Percentiles rank a stretch among this genome's conserved stretches.
These are phyloP conservation scores for Brachionus paranguensis DNA, from an alignment of 1,140 invertebrate species.

Conservation along the genomic window DNA sequence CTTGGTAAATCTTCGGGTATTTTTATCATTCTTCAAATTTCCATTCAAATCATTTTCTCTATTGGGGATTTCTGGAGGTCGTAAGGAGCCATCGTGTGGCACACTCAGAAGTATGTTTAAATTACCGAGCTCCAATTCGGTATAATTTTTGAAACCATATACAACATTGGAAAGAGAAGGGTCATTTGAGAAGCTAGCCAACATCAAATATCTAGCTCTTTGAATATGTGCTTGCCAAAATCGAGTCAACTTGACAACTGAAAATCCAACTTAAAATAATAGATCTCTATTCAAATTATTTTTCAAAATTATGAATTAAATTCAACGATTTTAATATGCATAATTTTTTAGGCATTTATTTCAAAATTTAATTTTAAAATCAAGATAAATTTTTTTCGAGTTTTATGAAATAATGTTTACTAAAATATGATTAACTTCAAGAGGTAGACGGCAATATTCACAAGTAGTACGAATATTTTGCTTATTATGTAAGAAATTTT, in stretches of 20 bases:
- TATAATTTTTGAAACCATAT: conserved; percentile 23
- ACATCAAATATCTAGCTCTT: neutral
- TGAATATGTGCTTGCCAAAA: neutral
- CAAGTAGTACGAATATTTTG: no score
- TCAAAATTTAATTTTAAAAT: neutral
- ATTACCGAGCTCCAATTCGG: neutral
- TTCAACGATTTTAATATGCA: neutral
- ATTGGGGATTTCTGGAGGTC: neutral
- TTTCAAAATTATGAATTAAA: neutral
- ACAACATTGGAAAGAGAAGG: neutral
- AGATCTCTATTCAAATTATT: neutral
- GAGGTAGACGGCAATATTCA: no score
- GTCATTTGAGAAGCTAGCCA: neutral
- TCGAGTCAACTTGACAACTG: neutral
- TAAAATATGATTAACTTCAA: no score
- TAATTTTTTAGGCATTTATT: neutral
- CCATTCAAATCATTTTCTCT: conserved; percentile 8
- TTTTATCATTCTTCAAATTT: conserved; percentile 27
- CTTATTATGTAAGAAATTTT: no score
- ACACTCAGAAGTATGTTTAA: conserved; percentile 16
- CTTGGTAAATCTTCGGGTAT: conserved; percentile 11
- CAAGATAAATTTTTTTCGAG: neutral
- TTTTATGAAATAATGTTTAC: no score
- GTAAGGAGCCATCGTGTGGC: conserved; percentile 12
- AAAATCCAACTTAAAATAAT: neutral